Evolutionary conservation across 2,797 vertebrate species (phyloP), one percentile per base, ranked within the genome.

Genomic region (Enteromius unitaeniatus): DNA sequence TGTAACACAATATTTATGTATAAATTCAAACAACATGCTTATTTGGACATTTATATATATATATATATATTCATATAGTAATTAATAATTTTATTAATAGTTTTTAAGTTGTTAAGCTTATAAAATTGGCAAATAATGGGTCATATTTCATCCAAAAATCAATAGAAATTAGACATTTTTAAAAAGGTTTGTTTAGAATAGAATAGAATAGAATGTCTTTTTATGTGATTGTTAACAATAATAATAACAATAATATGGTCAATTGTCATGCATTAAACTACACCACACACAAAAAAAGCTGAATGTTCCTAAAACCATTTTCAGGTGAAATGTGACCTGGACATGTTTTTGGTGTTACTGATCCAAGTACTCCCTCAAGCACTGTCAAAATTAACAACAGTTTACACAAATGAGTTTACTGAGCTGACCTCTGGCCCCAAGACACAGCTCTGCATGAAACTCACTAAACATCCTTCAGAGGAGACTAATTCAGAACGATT

Each of bases 401-500:
- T 23, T 78, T 78, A 47, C 67, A 86, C 51, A 68, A 42, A 58
- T 68, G 76, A 82, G 14, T 84, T 67, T 69, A 62, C 58, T 47
- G 53, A 83, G 68, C 49, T 80, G 85, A 82, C 86, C 87, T 47
- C 40, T 82, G 67, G 19, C 81, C 81, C 72, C 51, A 84, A 85
- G 45, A 81, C 82, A 84, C 8, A 7, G 40, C 67, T 78, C 65
- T 23, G 6, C 47, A 64, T 76, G 79, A 60, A 60, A 67, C 78
- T 70, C 79, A 13, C 31, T 82, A 58, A 13, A n/a, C 31, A 58
- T 47, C 80, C 34, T 65, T 82, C 83, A 65, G 70, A 75, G 31
- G 68, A 31, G 73, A 77, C 83, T 91, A 79, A 88, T 86, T 89
- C 80, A 83, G 62, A 76, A 80, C 28, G 6, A 73, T 47, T 45